These are phyloP conservation scores for Hemistola chrysoprasaria DNA, from an alignment of 2,888 invertebrate genomes.

Conservation along the genomic window DNA sequence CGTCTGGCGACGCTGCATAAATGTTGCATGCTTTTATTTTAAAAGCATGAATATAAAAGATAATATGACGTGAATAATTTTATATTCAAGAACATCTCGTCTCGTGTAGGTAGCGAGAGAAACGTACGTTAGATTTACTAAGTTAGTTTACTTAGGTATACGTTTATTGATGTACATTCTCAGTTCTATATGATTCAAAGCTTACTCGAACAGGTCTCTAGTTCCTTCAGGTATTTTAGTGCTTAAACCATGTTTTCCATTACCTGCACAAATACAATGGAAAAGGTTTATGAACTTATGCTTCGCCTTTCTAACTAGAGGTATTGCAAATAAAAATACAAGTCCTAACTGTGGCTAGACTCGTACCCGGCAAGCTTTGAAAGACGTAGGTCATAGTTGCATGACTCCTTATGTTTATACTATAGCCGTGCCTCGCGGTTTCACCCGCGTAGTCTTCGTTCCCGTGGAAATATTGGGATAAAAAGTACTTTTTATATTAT, in stretches of 20 bases:
- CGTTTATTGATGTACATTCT: too few species aligned
- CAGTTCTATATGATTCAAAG: too few species aligned
- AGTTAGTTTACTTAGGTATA: too few species aligned
- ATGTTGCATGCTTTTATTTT: constrained; percentile 13
- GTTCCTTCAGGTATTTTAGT: background rate
- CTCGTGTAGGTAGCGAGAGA: too few species aligned
- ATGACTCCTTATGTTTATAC: constrained; percentile 37
- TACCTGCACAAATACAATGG: background rate
- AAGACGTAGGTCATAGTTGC: constrained; percentile 46
- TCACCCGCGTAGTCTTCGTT: too few species aligned
- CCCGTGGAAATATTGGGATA: too few species aligned
- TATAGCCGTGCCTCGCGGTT: too few species aligned
- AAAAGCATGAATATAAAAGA: constrained; percentile 1
- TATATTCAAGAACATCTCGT: background rate
- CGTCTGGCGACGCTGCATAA: constrained; percentile 11
- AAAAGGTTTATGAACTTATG: too few species aligned
- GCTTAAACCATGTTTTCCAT: background rate
- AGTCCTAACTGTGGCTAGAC: constrained; percentile 50
- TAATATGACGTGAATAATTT: constrained; percentile 1
- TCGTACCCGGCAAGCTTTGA: constrained; percentile 40
- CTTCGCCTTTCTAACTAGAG: constrained; percentile 5
- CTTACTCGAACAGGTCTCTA: too few species aligned
- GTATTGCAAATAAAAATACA: constrained; percentile 28
- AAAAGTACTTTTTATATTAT: too few species aligned
- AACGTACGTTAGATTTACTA: too few species aligned